Evolutionary conservation across 2,888 invertebrate species (phyloP), one percentile per base, ranked within the genome.

Genomic region (Microctonus aethiopoides): DNA sequence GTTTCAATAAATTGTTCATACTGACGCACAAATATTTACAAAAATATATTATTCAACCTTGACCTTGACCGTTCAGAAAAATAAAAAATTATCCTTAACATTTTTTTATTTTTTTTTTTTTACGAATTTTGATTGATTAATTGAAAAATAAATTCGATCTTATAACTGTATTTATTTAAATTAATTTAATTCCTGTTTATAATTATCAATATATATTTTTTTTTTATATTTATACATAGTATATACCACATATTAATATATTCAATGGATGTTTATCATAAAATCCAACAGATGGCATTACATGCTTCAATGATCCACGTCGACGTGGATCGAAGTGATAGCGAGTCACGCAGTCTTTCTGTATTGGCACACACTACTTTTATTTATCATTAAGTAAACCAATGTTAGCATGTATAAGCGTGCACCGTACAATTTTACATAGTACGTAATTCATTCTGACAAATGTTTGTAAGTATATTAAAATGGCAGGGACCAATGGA

Each of bases 261-360:
- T 4, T n/a, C n/a, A 11, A 16, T 16, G 16, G 32, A 29, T 46
- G 34, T 46, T 62, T 41, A 46, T n/a, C 7, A 9, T 11, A n/a
- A 16, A 13, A 54, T 26, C 24, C 65, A 56, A 36, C 24, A 65
- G 65, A 65, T 65, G 65, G 65, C 56, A 39, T 32, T 51, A 26
- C 46, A 32, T 22, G 62, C 51, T 32, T 22, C 46, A 60, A 32
- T 56, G 59, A 69, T 69, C 69, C 70, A 65, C 61, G 65, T 70
- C 70, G 65, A 54, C 65, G 24, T 65, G 65, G 34, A 34, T 51
- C 34, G 36, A 65, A 54, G 56, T 65, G 39, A 65, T 56, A 65
- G 56, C 63, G 22, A 51, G 63, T 63, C 63, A 63, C 63, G 63
- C 52, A 56, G 54, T 26, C 34, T 65, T 7, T 39, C 56, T 65